Conservation (phyloP, 2,113 vertebrate species). For the Chamaetylas fuelleborni region DNA sequence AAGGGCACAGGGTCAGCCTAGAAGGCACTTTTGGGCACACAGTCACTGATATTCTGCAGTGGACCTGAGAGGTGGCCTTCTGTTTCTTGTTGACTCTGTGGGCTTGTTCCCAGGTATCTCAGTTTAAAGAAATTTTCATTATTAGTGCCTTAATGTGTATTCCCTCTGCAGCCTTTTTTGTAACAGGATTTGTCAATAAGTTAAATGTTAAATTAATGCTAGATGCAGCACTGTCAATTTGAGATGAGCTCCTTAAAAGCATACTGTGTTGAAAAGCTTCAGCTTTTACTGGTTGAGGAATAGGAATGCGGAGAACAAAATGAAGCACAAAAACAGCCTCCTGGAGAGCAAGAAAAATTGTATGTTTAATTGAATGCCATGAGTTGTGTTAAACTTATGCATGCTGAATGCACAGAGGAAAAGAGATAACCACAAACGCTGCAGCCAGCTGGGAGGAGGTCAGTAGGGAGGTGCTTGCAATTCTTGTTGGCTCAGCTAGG, state of each 20-base stretch:
- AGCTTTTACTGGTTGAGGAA: not conserved
- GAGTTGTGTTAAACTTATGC: not conserved
- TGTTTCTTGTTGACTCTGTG: not conserved
- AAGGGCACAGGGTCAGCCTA: not conserved
- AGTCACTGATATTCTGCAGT: not conserved
- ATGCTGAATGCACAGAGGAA: not conserved
- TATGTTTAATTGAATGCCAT: not conserved
- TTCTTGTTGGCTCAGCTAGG: not conserved
- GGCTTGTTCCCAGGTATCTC: not conserved
- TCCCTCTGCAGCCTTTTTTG: not conserved
- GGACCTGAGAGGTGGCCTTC: not conserved
- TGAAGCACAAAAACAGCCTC: not conserved
- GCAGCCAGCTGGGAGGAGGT: not conserved
- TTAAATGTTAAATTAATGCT: slow-evolving; percentile 1
- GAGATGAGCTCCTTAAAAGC: not conserved
- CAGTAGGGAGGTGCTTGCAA: not conserved
- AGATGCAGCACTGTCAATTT: not conserved
- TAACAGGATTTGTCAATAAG: not conserved
- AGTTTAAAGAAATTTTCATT: not conserved
- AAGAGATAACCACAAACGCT: not conserved
- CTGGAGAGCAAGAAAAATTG: not conserved
- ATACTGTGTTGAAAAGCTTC: not conserved
- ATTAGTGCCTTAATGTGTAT: not conserved
- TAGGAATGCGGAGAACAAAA: not conserved
- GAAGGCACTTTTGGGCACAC: not conserved